phyloP scores from a whole-genome alignment of 1,140 invertebrate genomes.

The Drosophila paulistorum region DNA sequence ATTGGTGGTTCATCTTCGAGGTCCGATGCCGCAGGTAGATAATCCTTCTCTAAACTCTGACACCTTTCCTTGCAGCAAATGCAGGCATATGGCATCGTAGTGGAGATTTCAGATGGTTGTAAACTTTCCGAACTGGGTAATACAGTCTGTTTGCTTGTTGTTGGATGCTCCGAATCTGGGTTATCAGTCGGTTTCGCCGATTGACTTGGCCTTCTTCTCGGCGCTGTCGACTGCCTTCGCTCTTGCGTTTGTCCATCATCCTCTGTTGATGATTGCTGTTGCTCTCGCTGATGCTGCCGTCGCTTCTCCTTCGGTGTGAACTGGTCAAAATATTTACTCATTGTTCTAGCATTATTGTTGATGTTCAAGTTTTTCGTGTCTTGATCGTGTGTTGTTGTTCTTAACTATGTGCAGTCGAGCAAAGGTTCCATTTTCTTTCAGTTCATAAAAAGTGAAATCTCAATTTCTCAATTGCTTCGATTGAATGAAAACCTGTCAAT shows the following conservation, averaged over 20 bases:
- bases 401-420: constrained; percentile 44
- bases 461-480: neutral
- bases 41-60: constrained; percentile 33
- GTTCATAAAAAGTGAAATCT: constrained; percentile 3
- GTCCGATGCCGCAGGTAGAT: constrained; percentile 33
- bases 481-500: neutral
- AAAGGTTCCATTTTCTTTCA: constrained; percentile 50
- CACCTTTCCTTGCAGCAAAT: constrained; percentile 54
- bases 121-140: neutral
- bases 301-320: neutral
- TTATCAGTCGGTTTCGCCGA: neutral
- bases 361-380: constrained; percentile 10
- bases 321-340: constrained; percentile 4
- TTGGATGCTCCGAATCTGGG: constrained; percentile 7
- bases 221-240: neutral
- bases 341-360: constrained; percentile 17
- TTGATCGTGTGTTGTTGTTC: neutral
- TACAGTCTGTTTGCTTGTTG: constrained; percentile 11
- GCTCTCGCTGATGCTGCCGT: neutral
- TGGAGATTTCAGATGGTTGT: constrained; percentile 29
- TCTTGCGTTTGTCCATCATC: neutral
- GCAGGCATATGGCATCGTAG: constrained; percentile 42
- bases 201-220: neutral
- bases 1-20: constrained; percentile 26
- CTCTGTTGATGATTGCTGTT: neutral